Percentiles rank a stretch among this genome's conserved stretches.
phyloP scores from a whole-genome alignment of 2,113 vertebrate species.

The Corynorhinus townsendii region DNA sequence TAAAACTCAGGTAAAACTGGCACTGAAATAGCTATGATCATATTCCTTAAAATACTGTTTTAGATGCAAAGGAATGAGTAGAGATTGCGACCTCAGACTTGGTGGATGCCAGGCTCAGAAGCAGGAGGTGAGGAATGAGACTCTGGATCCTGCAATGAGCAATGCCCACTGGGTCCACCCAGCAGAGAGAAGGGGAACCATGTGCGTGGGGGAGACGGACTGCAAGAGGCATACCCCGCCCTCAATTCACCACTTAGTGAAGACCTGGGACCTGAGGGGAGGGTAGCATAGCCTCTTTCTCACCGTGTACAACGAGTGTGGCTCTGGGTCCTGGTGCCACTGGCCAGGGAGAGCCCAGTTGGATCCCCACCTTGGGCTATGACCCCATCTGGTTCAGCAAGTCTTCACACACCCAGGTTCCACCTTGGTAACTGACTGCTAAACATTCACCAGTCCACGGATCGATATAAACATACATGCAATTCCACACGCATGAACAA shows the following conservation, averaged over 20 bases:
- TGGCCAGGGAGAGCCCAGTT: accelerated
- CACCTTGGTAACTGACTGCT: not conserved
- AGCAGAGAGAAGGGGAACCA: too few relatives aligned
- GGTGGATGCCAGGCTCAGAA: not conserved
- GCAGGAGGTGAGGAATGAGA: not conserved
- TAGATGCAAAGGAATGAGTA: not conserved
- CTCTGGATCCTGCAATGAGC: accelerated
- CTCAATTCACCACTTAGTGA: accelerated
- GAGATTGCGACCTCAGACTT: not conserved
- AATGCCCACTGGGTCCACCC: accelerated
- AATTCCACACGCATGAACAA: too few relatives aligned
- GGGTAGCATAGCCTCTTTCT: accelerated
- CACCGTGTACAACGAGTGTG: accelerated
- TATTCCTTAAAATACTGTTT: not conserved
- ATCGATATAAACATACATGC: accelerated
- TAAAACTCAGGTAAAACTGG: not conserved
- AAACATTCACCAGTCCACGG: too few relatives aligned
- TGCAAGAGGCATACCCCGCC: accelerated
- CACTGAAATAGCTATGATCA: too few relatives aligned
- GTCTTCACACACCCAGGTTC: accelerated
- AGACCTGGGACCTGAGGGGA: too few relatives aligned
- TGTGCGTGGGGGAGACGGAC: accelerated
- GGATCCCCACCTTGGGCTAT: accelerated
- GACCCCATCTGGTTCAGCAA: too few relatives aligned
- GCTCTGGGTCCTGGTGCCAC: not conserved